Evolutionary conservation across 2,113 vertebrate species (phyloP).

Genomic region (Pelodiscus sinensis): DNA sequence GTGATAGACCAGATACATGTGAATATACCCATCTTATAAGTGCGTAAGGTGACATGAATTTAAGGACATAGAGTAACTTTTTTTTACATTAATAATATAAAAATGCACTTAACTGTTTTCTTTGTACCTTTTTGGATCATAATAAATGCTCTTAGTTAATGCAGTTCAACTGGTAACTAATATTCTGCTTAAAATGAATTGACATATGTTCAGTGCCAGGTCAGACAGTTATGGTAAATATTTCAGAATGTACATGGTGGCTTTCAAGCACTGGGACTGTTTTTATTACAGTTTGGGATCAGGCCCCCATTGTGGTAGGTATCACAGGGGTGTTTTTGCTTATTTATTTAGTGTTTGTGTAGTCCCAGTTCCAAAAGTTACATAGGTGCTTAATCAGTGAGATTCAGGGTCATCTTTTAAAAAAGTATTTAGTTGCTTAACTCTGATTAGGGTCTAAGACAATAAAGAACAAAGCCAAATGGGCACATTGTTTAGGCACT

Average conservation of each 20-base stretch:
- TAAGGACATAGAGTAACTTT: not conserved
- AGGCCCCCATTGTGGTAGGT: not conserved
- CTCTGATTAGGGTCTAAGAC: not conserved
- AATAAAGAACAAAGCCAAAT: not conserved
- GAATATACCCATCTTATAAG: not conserved
- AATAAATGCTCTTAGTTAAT: not conserved
- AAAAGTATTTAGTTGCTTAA: not conserved
- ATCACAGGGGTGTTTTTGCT: not conserved
- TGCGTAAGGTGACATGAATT: not conserved
- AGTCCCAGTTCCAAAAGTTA: not conserved
- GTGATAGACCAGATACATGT: not conserved
- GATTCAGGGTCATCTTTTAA: too few relatives aligned
- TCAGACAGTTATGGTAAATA: not conserved
- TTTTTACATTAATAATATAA: not conserved
- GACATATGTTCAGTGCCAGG: not conserved
- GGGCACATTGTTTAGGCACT: not conserved
- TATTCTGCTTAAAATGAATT: not conserved
- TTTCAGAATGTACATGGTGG: not conserved
- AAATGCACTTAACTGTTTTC: not conserved
- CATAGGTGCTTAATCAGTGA: not conserved
- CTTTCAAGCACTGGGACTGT: not conserved
- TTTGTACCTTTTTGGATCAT: not conserved
- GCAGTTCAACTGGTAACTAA: not conserved
- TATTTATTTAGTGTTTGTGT: too few relatives aligned
- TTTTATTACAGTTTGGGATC: not conserved